Evolutionary conservation across 2,888 invertebrate species (phyloP), one percentile per base, ranked within the genome.

Genomic region (Hyposoter dolosus): DNA sequence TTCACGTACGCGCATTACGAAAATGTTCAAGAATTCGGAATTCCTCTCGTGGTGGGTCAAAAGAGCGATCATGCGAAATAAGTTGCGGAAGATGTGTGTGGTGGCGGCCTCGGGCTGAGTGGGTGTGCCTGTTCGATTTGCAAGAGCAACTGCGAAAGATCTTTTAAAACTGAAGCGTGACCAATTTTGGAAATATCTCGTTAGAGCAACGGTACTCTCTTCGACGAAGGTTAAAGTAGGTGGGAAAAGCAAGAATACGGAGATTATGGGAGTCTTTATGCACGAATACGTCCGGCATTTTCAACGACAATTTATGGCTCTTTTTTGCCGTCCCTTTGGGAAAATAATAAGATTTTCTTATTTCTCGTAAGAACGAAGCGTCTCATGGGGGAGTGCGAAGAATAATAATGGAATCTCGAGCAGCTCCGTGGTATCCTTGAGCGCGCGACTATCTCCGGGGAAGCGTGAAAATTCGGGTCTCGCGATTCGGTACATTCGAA

Each of bases 171-270:
- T 83, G 86, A 83, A 77, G 83, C 86, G 80, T 86, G 83, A 68
- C 83, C 80, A 83, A 86, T 86, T 86, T 86, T 83, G 83, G 83
- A 86, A 83, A 80, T 81, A 74, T 72, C 83, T 86, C 83, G 80
- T 86, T 83, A 86, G 60, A 35, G 32, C 80, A 83, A 86, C 86
- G 86, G 86, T 72, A 83, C 80, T 72, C 76, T 65, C 23, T 10
- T 69, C 10, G n/a, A 45, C 40, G 75, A 75, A 85, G 76, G 76
- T 63, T 80, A 45, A 80, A 50, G 71, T 43, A 23, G 66, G 12
- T 17, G 40, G 40, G 45, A 53, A 63, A 65, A 65, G 32, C 17
- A 65, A 75, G 19, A 71, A 82, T 74, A 60, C 53, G 45, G 45
- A 74, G 76, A 83, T 79, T 60, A 79, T 82, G 47, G 63, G 50